phyloP scores from a whole-genome alignment of 2,113 vertebrate genomes.

The Actenoides lindsayi region DNA sequence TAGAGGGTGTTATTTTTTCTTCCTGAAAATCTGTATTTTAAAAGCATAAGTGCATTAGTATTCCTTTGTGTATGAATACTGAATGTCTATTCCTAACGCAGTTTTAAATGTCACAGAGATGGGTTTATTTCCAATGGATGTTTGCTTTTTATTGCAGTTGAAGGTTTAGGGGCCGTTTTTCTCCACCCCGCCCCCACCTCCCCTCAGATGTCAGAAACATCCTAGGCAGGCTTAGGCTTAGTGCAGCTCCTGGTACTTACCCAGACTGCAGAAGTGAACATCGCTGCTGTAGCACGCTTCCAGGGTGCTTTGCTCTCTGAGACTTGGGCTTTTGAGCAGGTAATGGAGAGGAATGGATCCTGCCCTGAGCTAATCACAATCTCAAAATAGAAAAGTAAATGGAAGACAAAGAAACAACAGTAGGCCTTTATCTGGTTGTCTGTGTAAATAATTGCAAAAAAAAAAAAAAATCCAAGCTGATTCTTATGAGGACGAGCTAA shows the following conservation, averaged over 20 bases:
- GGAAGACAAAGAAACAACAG: not conserved
- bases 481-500: not conserved
- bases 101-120: not conserved
- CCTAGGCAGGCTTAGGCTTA: not conserved
- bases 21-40: not conserved
- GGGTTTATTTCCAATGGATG: not conserved
- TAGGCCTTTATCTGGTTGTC: not conserved
- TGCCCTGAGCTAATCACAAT: not conserved
- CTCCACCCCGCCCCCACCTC: accelerated
- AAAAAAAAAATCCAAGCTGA: too few relatives aligned
- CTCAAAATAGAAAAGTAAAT: not conserved
- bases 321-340: not conserved
- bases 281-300: not conserved
- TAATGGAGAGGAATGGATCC: not conserved
- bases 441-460: not conserved
- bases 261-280: not conserved
- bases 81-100: not conserved
- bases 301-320: not conserved
- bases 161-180: not conserved
- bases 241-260: not conserved
- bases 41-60: not conserved
- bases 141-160: not conserved
- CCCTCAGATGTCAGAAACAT: not conserved
- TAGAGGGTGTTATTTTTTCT: not conserved
- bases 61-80: not conserved